phyloP scores from a whole-genome alignment of 1,140 invertebrate genomes.

The Drosophila novamexicana region DNA sequence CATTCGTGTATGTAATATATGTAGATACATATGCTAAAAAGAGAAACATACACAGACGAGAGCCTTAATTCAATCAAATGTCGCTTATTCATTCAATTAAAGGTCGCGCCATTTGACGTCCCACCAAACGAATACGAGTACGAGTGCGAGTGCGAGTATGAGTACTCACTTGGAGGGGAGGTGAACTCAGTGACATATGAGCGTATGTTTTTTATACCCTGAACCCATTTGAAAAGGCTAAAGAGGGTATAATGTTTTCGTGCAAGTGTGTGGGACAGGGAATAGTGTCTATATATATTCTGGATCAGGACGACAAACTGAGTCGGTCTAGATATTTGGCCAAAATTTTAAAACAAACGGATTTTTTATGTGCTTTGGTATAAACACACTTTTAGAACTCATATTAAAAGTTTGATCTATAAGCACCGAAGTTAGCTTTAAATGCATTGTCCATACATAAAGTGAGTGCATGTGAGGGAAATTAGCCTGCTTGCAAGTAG shows the following conservation, averaged over 20 bases:
- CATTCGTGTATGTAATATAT: constrained; percentile 1
- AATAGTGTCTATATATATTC: too few species aligned
- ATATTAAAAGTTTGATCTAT: neutral
- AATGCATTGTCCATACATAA: too few species aligned
- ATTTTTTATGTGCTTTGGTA: too few species aligned
- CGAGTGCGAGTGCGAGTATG: constrained; percentile 21
- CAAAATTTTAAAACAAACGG: too few species aligned
- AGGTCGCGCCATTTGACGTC: constrained; percentile 80
- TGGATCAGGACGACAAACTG: too few species aligned
- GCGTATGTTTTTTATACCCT: constrained; percentile 31
- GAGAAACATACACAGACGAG: constrained; percentile 19
- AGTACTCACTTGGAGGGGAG: constrained; percentile 3
- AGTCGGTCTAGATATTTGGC: too few species aligned
- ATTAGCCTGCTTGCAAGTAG: too few species aligned
- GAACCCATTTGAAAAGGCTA: neutral
- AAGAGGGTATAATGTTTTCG: neutral
- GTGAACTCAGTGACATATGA: constrained; percentile 20
- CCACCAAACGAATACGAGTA: constrained; percentile 53
- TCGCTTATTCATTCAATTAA: constrained; percentile 84
- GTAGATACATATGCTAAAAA: constrained; percentile 23
- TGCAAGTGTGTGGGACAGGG: too few species aligned
- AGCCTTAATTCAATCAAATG: constrained; percentile 82
- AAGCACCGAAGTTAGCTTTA: too few species aligned
- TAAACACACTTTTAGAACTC: too few species aligned
- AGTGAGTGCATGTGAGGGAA: too few species aligned